phyloP scores from a whole-genome alignment of 2,797 vertebrate genomes.

The Melanotaenia pygmaea region DNA sequence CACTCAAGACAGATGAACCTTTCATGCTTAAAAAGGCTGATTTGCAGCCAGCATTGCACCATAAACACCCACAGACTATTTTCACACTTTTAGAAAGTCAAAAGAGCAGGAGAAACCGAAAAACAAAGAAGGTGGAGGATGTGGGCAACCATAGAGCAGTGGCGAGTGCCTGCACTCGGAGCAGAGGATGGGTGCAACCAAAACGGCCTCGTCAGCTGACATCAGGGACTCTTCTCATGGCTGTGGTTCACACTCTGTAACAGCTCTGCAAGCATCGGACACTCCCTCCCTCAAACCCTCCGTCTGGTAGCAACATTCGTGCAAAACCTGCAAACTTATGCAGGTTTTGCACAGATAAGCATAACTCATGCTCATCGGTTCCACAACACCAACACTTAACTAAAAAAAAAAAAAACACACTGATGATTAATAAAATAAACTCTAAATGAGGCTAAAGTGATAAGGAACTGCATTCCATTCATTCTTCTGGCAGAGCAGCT shows the following conservation, averaged over 20 bases:
- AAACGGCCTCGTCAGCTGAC: constrained; percentile 72
- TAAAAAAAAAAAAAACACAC: not conserved
- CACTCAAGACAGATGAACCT: constrained; percentile 18
- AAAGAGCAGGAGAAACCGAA: constrained; percentile 65
- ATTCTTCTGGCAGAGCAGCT: constrained; percentile 14
- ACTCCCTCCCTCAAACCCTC: constrained; percentile 35
- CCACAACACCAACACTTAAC: accelerated
- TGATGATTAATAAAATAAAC: not conserved
- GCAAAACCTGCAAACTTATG: constrained; percentile 34
- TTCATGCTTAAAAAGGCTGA: constrained; percentile 36
- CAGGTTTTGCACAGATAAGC: too few relatives aligned
- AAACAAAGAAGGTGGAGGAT: constrained; percentile 69
- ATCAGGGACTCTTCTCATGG: constrained; percentile 63
- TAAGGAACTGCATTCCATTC: constrained; percentile 18
- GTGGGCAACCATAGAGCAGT: constrained; percentile 67
- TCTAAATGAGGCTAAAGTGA: constrained; percentile 2
- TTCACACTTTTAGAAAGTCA: constrained; percentile 40
- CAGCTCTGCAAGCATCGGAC: constrained; percentile 50
- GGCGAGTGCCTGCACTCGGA: constrained; percentile 62
- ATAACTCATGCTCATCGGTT: not conserved
- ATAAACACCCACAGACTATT: constrained; percentile 62
- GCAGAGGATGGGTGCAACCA: constrained; percentile 73
- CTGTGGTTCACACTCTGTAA: constrained; percentile 69
- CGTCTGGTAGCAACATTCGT: constrained; percentile 27
- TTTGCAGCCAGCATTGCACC: constrained; percentile 49